phyloP scores from a whole-genome alignment of 35 echinoderm and acorn worm species.

The Ptychodera flava region DNA sequence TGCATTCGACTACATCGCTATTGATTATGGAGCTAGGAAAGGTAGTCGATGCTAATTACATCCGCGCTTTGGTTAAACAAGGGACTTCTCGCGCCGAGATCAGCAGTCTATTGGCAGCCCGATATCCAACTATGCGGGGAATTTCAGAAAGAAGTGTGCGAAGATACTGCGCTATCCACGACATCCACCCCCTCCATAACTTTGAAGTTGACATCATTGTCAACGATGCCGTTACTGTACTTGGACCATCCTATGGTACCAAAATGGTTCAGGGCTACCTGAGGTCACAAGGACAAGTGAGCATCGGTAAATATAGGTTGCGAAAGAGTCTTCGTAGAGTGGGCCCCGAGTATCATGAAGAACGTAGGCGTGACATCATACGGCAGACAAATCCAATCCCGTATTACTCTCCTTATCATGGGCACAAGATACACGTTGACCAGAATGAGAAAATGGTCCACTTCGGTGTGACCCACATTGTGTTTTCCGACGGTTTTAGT shows the following conservation, averaged over 20 bases:
- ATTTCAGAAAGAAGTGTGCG: not conserved
- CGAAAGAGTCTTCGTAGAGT: not conserved
- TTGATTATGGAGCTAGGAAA: not conserved
- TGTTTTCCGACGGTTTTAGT: not conserved
- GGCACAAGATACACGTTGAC: not conserved
- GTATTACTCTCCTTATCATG: not conserved
- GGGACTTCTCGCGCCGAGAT: not conserved
- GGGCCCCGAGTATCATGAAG: not conserved
- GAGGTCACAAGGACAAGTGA: not conserved
- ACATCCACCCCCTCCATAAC: not conserved
- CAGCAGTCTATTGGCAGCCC: not conserved
- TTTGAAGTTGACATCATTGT: not conserved
- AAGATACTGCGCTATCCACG: not conserved
- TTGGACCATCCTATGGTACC: not conserved
- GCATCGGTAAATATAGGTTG: not conserved
- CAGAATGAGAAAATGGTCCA: not conserved
- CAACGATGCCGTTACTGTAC: not conserved
- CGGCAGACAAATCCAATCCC: not conserved
- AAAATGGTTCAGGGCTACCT: not conserved
- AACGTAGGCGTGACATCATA: not conserved
- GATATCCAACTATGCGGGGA: not conserved
- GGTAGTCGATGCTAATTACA: not conserved
- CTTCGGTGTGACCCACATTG: not conserved
- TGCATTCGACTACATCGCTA: no score
- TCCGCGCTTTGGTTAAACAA: not conserved